Evolutionary conservation across 2,797 vertebrate species (phyloP), one percentile per base, ranked within the genome.

Genomic region (Taenioides sp.): DNA sequence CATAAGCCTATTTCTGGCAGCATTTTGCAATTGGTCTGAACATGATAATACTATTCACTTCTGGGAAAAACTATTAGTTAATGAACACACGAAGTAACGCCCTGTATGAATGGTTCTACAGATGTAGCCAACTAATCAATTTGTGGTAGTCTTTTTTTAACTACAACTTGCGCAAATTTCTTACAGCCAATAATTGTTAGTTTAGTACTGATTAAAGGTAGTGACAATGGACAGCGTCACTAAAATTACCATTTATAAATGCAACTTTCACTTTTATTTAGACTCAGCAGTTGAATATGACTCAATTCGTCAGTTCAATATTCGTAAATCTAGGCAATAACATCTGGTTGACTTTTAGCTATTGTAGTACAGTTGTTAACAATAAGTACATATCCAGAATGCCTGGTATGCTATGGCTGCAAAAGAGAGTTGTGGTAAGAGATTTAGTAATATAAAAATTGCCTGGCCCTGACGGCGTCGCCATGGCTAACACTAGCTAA

Each of bases 401-500:
- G 5, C 2, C 5, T 27, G 43, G 40, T 7, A 27, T 27, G 16
- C 22, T 1, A 49, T 65, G 7, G 14, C 7, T 23, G 14, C 16
- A 27, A 49, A 17, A 65, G 17, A 65, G 23, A 22, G n/a, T 3
- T 40, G 34, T 23, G 37, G 2, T 43, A 23, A 23, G 34, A 17
- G 23, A 52, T 52, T 4, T 54, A 71, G 74, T 79, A 76, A 75
- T 62, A 82, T 77, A 57, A 60, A 55, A 80, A 66, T 20, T 73
- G 76, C 28, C 71, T 86, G 85, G 85, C 90, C 87, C 86, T 76
- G 77, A 57, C 85, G 80, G 82, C 80, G 85, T 88, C 86, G 87
- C 86, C 80, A 86, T 70, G 71, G 87, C 88, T 88, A 87, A 86
- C 63, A 50, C 85, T 86, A 89, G 87, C 87, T 84, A 83, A 82